These are phyloP conservation scores for Heliocidaris tuberculata DNA, from an alignment of 35 echinoderm and acorn worm species.

Conservation along the genomic window DNA sequence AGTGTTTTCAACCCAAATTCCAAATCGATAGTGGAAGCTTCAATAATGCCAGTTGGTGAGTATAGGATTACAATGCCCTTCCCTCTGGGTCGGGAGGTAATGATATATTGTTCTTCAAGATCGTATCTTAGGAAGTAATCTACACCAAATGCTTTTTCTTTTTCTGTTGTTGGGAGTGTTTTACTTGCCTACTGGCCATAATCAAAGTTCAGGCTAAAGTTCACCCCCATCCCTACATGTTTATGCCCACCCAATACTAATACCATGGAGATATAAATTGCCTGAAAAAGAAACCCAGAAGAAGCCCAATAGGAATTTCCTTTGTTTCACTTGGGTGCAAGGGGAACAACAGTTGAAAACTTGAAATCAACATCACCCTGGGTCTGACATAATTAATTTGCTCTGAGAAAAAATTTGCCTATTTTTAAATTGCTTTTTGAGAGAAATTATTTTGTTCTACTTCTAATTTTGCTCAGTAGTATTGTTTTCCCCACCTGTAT, in stretches of 20 bases:
- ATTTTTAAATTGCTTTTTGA: no score
- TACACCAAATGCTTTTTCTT: slow-evolving; percentile 14
- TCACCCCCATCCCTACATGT: neutral
- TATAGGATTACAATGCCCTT: neutral
- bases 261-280: neutral
- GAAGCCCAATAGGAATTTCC: no score
- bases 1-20: neutral
- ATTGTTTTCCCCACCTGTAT: no score
- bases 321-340: no score
- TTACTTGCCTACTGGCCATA: slow-evolving; percentile 8
- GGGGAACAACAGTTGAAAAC: no score
- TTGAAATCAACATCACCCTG: no score
- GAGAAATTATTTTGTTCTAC: no score
- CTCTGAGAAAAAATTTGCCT: no score
- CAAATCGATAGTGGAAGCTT: slow-evolving; percentile 9
- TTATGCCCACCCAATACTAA: neutral
- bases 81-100: neutral
- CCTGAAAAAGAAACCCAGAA: no score
- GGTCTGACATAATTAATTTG: no score
- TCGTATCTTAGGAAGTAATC: neutral
- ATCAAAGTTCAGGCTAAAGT: slow-evolving; percentile 6
- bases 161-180: neutral
- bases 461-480: no score
- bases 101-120: neutral
- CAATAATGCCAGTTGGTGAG: neutral